Evolutionary conservation across 1,140 invertebrate genomes (phyloP).

Genomic region (Apis dorsata): DNA sequence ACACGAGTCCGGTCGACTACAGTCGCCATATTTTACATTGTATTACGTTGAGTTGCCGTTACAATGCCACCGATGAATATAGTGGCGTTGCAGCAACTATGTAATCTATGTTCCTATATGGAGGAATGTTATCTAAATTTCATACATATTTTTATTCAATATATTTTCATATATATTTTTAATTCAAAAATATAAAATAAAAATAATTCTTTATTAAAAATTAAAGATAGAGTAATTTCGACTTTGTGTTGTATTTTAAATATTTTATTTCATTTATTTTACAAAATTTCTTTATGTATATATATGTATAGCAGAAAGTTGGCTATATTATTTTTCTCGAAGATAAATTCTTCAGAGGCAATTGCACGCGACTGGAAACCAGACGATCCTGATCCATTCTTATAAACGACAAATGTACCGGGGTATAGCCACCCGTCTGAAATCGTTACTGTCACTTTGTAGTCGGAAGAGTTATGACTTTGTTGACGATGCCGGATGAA

Average conservation of each 20-base stretch:
- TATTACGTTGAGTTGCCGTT: slow-evolving; percentile 50
- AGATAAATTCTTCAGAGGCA: neutral
- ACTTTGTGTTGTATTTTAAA: no score
- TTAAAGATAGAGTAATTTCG: no score
- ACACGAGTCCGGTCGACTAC: slow-evolving; percentile 43
- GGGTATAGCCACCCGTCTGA: neutral
- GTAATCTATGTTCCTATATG: slow-evolving; percentile 29
- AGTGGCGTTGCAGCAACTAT: slow-evolving; percentile 9
- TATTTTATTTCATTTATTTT: no score
- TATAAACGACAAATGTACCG: slow-evolving; percentile 55
- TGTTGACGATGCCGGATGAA: slow-evolving; percentile 54
- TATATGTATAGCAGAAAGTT: neutral
- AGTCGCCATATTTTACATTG: slow-evolving; percentile 64
- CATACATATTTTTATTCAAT: no score
- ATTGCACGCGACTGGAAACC: slow-evolving; percentile 21
- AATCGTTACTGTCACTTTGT: slow-evolving; percentile 58
- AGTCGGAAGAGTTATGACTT: slow-evolving; percentile 57
- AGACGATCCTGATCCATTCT: slow-evolving; percentile 45
- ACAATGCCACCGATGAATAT: slow-evolving; percentile 37
- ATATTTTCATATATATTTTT: no score
- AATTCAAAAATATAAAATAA: no score
- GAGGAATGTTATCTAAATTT: slow-evolving; percentile 41
- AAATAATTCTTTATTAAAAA: no score
- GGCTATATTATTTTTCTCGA: neutral
- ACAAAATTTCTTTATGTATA: no score